Percentiles rank a stretch among this genome's conserved stretches.
phyloP scores from a whole-genome alignment of 2,113 vertebrate species.

The Hypanus sabinus region DNA sequence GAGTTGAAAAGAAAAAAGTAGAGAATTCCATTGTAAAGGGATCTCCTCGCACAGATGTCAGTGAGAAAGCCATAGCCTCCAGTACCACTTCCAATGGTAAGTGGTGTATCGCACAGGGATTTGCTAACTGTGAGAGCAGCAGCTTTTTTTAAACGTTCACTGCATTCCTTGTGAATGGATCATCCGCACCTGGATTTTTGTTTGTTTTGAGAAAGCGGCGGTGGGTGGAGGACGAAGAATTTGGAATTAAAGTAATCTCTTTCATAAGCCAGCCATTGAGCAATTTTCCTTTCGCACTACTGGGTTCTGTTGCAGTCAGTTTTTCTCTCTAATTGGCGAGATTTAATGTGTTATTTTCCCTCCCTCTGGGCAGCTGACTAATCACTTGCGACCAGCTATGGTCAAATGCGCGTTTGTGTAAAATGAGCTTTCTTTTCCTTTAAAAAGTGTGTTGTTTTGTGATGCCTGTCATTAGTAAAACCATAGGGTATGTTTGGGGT shows the following conservation, averaged over 20 bases:
- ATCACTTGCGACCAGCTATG: neutral
- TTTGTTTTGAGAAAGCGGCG: constrained; percentile 44
- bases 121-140: constrained; percentile 49
- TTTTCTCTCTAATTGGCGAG: constrained; percentile 18
- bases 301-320: neutral
- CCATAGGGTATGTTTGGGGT: neutral
- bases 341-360: neutral
- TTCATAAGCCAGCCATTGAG: constrained; percentile 43
- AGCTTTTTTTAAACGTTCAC: constrained; percentile 42
- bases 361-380: neutral
- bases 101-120: constrained; percentile 49
- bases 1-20: constrained; percentile 91
- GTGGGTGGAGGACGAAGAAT: constrained; percentile 5
- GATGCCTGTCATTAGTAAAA: neutral
- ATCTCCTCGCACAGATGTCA: constrained; percentile 80
- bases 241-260: constrained; percentile 43
- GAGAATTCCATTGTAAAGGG: constrained; percentile 90
- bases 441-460: neutral
- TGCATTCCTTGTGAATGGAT: constrained; percentile 52
- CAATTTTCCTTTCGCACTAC: neutral
- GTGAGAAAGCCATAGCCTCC: constrained; percentile 95
- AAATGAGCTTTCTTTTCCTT: neutral
- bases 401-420: neutral
- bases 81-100: constrained; percentile 97
- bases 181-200: constrained; percentile 52